Evolutionary conservation across 2,113 vertebrate species (phyloP).

Genomic region (Neopipo cinnamomea): DNA sequence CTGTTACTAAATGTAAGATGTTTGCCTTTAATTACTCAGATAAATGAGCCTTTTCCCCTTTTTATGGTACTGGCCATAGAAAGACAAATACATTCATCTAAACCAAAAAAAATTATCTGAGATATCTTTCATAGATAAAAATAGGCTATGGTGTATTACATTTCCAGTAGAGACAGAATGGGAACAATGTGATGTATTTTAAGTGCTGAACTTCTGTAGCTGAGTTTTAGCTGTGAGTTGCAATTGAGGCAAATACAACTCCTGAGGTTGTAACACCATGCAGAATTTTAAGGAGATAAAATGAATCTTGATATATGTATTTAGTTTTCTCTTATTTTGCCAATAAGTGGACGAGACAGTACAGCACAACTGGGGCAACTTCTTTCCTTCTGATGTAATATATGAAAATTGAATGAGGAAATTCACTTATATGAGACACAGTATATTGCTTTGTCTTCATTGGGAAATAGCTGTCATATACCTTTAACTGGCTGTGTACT

Average conservation of each 20-base stretch:
- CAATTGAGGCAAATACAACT: constrained; percentile 33
- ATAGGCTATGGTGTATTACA: constrained; percentile 8
- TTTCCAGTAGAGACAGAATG: constrained; percentile 46
- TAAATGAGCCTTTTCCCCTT: not conserved
- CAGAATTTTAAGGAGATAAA: constrained; percentile 39
- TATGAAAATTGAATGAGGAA: not conserved
- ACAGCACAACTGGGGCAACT: not conserved
- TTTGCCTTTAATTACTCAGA: not conserved
- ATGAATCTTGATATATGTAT: not conserved
- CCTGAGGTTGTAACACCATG: constrained; percentile 20
- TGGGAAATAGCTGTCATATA: not conserved
- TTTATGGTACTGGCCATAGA: not conserved
- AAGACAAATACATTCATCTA: not conserved
- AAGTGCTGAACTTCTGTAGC: not conserved
- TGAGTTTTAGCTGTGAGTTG: not conserved
- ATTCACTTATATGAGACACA: not conserved
- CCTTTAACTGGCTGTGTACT: not conserved
- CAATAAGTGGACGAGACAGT: not conserved
- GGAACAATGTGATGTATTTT: constrained; percentile 49
- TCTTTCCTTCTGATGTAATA: constrained; percentile 18
- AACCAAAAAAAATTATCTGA: constrained; percentile 23
- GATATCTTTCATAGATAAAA: constrained; percentile 4
- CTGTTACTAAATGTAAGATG: not conserved
- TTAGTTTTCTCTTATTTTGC: constrained; percentile 31
- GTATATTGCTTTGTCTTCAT: not conserved